Evolutionary conservation across 1,140 invertebrate genomes (phyloP), one percentile per base, ranked within the genome.

Genomic region (Triops longicaudatus): DNA sequence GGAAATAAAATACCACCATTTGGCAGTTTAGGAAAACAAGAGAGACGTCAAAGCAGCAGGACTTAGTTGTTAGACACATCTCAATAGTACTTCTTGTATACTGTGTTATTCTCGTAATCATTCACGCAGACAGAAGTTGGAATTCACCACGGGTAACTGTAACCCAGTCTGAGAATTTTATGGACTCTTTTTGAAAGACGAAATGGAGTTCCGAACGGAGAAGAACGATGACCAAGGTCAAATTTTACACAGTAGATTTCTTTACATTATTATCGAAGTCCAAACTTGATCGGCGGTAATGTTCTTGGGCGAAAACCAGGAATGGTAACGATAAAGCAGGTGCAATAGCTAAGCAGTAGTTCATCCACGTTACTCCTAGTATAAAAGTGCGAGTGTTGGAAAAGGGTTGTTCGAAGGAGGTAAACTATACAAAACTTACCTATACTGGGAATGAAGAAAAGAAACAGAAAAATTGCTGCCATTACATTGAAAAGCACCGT

Each of bases 401-500:
- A 50, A 42, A 76, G 50, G 50, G 27, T 72, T 3, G 11, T 76
- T 28, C 22, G 11, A 44, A 11, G 6, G 3, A 44, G n/a, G n/a
- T n/a, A 11, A 26, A 26, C 77, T 83, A 83, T 77, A 82, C 83
- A 42, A 82, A 74, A 44, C 76, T 74, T 81, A 82, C 83, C 81
- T 44, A 85, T 82, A 78, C 79, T 81, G 31, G 85, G 85, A 43
- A 86, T 81, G 72, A 83, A 83, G 75, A 86, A 83, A 7, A 84
- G 79, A 26, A 84, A 81, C 2, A 85, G 79, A 79, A 87, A 86
- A 3, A 83, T 78, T 1, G 83, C 82, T 28, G 83, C 83, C 72
- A 84, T 75, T 26, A 85, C 41, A 78, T 87, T 87, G 78, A 82
- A 84, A 71, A 83, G 76, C 75, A 85, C 84, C 42, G 84, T 86